Percentiles rank a stretch among this genome's conserved stretches.
These are phyloP conservation scores for Agapornis roseicollis DNA, from an alignment of 2,113 vertebrate species.

Conservation along the genomic window DNA sequence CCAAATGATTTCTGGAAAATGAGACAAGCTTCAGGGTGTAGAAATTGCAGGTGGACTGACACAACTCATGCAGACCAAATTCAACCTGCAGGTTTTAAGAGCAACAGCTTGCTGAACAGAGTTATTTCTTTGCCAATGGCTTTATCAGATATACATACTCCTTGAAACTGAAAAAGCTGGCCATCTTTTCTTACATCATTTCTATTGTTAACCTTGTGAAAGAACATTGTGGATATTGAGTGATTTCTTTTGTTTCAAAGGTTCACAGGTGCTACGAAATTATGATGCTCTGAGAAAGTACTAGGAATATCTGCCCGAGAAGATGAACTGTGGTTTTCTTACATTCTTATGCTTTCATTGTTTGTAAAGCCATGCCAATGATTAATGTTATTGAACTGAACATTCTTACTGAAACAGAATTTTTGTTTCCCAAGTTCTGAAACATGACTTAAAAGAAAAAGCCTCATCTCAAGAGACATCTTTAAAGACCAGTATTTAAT, in stretches of 20 bases:
- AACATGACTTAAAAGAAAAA: neutral
- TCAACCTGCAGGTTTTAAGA: neutral
- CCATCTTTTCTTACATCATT: neutral
- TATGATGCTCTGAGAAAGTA: fast-evolving
- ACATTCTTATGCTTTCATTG: neutral
- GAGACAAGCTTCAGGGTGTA: neutral
- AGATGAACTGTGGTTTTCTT: neutral
- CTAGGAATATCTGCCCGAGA: neutral
- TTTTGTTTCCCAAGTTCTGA: neutral
- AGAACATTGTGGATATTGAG: neutral
- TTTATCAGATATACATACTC: neutral
- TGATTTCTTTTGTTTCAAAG: neutral
- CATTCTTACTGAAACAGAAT: neutral
- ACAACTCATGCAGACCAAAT: neutral
- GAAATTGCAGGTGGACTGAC: neutral
- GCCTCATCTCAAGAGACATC: neutral
- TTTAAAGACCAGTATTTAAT: neutral
- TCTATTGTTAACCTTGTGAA: neutral
- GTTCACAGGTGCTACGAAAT: neutral
- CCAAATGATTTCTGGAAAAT: neutral
- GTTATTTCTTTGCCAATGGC: neutral
- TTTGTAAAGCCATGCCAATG: neutral
- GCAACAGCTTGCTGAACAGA: neutral
- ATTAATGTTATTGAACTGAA: neutral
- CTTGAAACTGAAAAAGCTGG: neutral